Conservation (phyloP, 2,797 vertebrate genomes). For the Anabacerthia variegaticeps region DNA sequence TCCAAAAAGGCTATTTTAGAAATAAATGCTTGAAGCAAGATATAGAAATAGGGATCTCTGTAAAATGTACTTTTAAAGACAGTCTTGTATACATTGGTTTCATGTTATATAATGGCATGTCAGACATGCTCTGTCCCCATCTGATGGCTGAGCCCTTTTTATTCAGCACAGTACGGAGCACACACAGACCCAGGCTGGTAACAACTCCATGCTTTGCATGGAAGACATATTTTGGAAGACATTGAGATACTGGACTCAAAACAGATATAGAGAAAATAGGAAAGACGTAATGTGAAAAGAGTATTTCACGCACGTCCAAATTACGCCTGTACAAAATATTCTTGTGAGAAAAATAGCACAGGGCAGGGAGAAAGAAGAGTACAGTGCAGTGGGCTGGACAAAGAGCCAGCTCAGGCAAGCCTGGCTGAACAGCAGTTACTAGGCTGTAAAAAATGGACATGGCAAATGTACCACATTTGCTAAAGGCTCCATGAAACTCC, state of each 20-base stretch:
- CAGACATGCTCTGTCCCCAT: background rate
- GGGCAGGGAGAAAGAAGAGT: background rate
- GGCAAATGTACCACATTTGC: constrained; percentile 52
- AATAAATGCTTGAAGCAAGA: background rate
- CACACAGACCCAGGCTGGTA: background rate
- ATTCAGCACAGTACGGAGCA: background rate
- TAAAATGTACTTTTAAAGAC: constrained; percentile 29
- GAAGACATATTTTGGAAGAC: constrained; percentile 9
- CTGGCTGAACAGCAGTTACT: background rate
- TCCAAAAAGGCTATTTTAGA: constrained; percentile 30
- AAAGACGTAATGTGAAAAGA: background rate
- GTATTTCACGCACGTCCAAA: background rate
- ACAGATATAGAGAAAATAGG: constrained; percentile 15
- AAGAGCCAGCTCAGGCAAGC: constrained; percentile 28
- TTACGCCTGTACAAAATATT: background rate
- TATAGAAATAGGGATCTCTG: background rate
- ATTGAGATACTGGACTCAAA: background rate
- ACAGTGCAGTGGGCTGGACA: background rate
- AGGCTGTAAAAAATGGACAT: constrained; percentile 40
- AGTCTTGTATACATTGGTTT: constrained; percentile 50
- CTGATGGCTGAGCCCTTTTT: background rate
- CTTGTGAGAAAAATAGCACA: constrained; percentile 22
- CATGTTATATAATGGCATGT: constrained; percentile 58
- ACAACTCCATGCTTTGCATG: background rate
- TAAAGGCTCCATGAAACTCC: constrained; percentile 58